These are phyloP conservation scores for Antidorcas marsupialis DNA, from an alignment of 2,113 vertebrate species.

Conservation along the genomic window DNA sequence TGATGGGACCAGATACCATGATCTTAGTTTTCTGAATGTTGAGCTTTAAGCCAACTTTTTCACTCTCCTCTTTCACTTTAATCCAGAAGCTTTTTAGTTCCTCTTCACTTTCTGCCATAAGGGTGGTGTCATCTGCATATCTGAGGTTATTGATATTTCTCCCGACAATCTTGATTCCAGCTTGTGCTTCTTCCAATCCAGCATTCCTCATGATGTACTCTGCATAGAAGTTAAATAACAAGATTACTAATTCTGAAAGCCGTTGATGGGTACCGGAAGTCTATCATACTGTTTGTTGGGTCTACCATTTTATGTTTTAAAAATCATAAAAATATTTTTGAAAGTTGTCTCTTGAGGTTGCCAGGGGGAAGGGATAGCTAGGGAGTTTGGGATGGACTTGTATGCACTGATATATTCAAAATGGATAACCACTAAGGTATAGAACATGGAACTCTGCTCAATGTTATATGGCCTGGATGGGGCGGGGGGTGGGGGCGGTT, in stretches of 20 bases:
- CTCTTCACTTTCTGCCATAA: no score
- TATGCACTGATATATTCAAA: not conserved
- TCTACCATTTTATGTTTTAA: not conserved
- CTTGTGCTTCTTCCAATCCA: no score
- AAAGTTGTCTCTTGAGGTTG: not conserved
- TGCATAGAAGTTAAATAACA: not conserved
- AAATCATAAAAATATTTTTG: not conserved
- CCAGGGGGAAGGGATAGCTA: not conserved
- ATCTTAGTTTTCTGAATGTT: no score
- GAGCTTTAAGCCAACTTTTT: no score
- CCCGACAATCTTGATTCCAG: no score
- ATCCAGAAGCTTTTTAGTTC: no score
- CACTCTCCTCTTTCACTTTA: no score
- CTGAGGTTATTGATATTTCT: no score
- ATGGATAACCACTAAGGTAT: not conserved
- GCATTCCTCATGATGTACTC: no score
- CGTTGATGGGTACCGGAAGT: not conserved
- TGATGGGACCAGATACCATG: no score
- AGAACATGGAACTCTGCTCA: not conserved
- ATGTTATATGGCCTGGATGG: not conserved
- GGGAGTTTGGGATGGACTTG: not conserved
- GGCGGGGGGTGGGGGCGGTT: not conserved
- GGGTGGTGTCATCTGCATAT: no score
- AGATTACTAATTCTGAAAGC: not conserved
- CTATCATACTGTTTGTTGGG: not conserved